Base-by-base conservation (phyloP, 2,797 vertebrate genomes). In the Coregonus ussuriensis region DNA sequence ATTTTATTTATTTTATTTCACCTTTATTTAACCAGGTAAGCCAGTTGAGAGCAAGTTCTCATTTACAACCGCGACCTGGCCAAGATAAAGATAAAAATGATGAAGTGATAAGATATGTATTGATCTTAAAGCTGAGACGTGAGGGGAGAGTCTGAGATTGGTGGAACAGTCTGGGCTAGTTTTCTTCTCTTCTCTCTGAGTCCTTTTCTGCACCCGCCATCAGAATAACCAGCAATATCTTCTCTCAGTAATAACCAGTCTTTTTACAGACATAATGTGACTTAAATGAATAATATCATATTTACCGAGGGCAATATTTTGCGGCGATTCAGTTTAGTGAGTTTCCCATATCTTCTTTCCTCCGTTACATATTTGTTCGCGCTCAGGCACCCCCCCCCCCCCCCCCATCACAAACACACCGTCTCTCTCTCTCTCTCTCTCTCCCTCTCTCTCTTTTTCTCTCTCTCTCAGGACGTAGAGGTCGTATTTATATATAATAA, bases 261-360 rank as follows among this genome's bases (percentile, higher is more conserved):
- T 63, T 87, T 91, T 91, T 84, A 88, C 81, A 71, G 86, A 74
- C 53, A 6, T 89, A 91, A 92, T 90, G 84, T 88, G 84, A 81
- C 88, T 90, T 91, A 88, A 89, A 89, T 91, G 90, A 91, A 90
- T 90, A 88, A 91, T 81, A 86, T 82, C 86, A 82, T 62, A 62
- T 21, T 62, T 59, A 59, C 88, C 71, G 81, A 84, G 87, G 86
- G 83, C 84, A 76, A 74, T 87, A 90, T 91, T 92, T 92, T 88
- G 88, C 85, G 86, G 88, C 89, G 84, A 84, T 91, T 89, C 90
- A 77, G 85, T 85, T 82, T 76, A 29, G n/a, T 7, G n/a, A 62
- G 56, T 62, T 21, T 62, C 18, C 4, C n/a, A 25, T 29, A 63
- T 25, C 21, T 25, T 63, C 21, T 63, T 25, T 63, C 9, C 3